Conservation (phyloP, 2,113 vertebrate genomes). For the Paradoxurus hermaphroditus region DNA sequence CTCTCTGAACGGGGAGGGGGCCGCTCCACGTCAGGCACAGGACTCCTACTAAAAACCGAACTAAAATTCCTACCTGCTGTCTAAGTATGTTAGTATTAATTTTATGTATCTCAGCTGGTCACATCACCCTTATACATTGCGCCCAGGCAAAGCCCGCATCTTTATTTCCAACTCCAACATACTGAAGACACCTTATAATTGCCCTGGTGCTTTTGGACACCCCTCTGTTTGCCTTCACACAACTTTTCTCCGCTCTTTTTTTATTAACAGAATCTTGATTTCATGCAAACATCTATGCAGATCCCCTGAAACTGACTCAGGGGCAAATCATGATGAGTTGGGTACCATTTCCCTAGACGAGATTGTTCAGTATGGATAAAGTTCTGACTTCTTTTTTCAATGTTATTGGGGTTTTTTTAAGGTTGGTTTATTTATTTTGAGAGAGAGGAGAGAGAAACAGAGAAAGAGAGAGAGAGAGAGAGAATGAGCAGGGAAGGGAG, state of each 20-base stretch:
- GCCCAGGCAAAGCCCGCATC: background rate
- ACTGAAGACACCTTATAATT: background rate
- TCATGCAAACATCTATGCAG: background rate
- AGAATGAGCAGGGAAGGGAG: too few relatives aligned
- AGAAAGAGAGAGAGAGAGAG: too few relatives aligned
- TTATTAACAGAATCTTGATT: background rate
- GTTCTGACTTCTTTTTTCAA: too few relatives aligned
- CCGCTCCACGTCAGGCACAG: background rate
- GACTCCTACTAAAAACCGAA: background rate
- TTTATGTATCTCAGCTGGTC: background rate
- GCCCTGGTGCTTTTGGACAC: background rate
- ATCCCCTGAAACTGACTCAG: background rate
- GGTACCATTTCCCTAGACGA: background rate
- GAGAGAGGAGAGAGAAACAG: too few relatives aligned
- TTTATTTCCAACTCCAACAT: background rate
- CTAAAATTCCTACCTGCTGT: background rate
- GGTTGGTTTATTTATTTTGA: too few relatives aligned
- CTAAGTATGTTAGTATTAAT: background rate
- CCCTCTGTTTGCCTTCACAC: background rate
- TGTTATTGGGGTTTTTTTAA: too few relatives aligned
- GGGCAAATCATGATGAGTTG: background rate
- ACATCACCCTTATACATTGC: background rate
- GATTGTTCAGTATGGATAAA: background rate
- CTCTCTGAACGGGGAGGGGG: background rate
- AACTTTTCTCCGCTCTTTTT: background rate